These are phyloP conservation scores for Nasonia vitripennis DNA, from an alignment of 1,140 invertebrate genomes.

Conservation along the genomic window DNA sequence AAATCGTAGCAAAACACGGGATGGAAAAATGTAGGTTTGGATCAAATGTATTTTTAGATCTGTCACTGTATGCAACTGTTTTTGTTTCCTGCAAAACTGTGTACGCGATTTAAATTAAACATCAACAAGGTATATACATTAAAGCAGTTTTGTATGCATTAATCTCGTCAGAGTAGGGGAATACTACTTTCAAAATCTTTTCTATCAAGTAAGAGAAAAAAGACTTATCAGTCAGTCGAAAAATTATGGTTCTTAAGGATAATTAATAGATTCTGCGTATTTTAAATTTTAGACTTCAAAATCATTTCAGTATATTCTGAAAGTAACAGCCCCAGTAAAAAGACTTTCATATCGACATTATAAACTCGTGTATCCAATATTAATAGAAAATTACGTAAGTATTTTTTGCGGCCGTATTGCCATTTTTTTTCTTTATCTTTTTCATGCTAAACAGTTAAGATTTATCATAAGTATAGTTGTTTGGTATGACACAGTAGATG, in stretches of 20 bases:
- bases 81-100: constrained; percentile 19
- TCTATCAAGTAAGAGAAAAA: background rate
- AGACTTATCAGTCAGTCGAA: background rate
- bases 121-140: constrained; percentile 27
- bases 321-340: background rate
- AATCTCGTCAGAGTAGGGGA: constrained; percentile 15
- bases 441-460: background rate
- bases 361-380: constrained; percentile 35
- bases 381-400: constrained; percentile 29
- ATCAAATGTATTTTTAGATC: background rate
- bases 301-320: constrained; percentile 7
- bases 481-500: background rate
- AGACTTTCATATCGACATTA: constrained; percentile 33
- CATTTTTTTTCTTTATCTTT: background rate
- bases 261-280: background rate
- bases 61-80: background rate
- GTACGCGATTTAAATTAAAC: constrained; percentile 21
- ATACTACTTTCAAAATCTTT: constrained; percentile 7
- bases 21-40: background rate
- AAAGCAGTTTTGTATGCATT: constrained; percentile 4
- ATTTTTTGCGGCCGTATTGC: background rate
- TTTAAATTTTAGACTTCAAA: constrained; percentile 23
- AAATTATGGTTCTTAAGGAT: background rate
- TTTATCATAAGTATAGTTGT: background rate
- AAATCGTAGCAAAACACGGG: background rate